phyloP scores from a whole-genome alignment of 2,888 invertebrate genomes.

The Catocala sponsa region DNA sequence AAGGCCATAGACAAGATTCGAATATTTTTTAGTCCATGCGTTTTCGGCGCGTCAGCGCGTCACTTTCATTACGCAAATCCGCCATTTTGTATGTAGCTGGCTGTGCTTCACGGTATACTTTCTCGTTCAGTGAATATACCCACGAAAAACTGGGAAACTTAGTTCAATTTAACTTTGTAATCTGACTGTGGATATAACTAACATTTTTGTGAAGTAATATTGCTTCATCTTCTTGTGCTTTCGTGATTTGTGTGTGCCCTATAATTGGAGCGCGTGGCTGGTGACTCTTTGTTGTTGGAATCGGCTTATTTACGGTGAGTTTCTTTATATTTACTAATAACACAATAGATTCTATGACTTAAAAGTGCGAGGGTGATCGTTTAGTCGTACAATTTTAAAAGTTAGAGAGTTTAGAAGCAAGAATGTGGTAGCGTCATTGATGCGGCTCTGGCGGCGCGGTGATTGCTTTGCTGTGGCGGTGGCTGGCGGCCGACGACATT shows the following conservation, averaged over 20 bases:
- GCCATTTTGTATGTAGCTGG: slow-evolving; percentile 89
- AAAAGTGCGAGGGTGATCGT: slow-evolving; percentile 42
- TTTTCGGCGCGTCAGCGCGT: slow-evolving; percentile 85
- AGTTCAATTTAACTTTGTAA: slow-evolving; percentile 70
- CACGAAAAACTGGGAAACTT: slow-evolving; percentile 81
- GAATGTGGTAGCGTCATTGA: slow-evolving; percentile 78
- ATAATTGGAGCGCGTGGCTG: slow-evolving; percentile 88
- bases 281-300: slow-evolving; percentile 87
- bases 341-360: slow-evolving; percentile 45
- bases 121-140: slow-evolving; percentile 81
- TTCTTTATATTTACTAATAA: slow-evolving; percentile 58
- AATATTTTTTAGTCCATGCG: slow-evolving; percentile 60
- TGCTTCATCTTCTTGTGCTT: slow-evolving; percentile 77
- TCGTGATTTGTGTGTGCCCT: slow-evolving; percentile 86
- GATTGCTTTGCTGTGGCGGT: slow-evolving; percentile 68
- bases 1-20: slow-evolving; percentile 54
- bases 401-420: slow-evolving; percentile 48
- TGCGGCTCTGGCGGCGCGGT: slow-evolving; percentile 66
- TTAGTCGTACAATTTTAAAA: slow-evolving; percentile 31
- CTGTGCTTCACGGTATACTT: slow-evolving; percentile 84
- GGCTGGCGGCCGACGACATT: slow-evolving; percentile 74
- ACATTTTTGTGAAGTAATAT: slow-evolving; percentile 75
- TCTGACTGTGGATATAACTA: slow-evolving; percentile 70
- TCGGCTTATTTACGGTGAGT: slow-evolving; percentile 84
- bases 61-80: slow-evolving; percentile 87